Evolutionary conservation across 2,113 vertebrate genomes (phyloP).

Genomic region (Percopsis transmontana): DNA sequence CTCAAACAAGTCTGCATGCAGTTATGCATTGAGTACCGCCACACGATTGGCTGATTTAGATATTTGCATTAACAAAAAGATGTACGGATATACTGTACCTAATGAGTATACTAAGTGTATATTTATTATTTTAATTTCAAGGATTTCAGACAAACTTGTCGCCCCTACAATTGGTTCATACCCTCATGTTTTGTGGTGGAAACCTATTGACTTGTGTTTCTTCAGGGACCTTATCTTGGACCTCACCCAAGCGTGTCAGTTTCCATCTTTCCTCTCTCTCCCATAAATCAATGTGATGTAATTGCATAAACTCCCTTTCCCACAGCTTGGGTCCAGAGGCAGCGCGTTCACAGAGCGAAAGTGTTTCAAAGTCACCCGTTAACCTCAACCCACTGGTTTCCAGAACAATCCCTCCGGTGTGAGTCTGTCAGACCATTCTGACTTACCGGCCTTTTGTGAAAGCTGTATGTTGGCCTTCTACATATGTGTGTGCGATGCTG

Average conservation of each 20-base stretch:
- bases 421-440: slow-evolving; percentile 4
- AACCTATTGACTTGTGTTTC: slow-evolving; percentile 77
- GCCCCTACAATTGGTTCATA: slow-evolving; percentile 54
- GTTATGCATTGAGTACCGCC: slow-evolving; percentile 10
- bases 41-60: too few species aligned
- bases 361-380: slow-evolving; percentile 59
- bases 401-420: slow-evolving; percentile 21
- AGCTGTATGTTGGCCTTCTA: slow-evolving; percentile 35
- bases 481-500: slow-evolving; percentile 34
- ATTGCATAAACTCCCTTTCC: slow-evolving; percentile 77
- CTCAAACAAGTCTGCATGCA: neutral
- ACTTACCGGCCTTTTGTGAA: slow-evolving; percentile 32
- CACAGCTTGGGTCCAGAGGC: slow-evolving; percentile 61
- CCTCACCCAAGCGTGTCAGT: slow-evolving; percentile 69
- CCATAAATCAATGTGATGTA: slow-evolving; percentile 80
- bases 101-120: too few species aligned
- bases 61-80: too few species aligned
- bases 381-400: slow-evolving; percentile 48
- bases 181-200: slow-evolving; percentile 73
- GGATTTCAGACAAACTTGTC: slow-evolving; percentile 8
- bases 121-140: too few species aligned
- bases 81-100: too few species aligned
- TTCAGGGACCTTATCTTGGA: slow-evolving; percentile 73
- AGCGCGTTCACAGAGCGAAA: slow-evolving; percentile 55
- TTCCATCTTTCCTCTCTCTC: slow-evolving; percentile 70